These are phyloP conservation scores for Himalopsyche phryganea DNA, from an alignment of 1,140 invertebrate species.

Conservation along the genomic window DNA sequence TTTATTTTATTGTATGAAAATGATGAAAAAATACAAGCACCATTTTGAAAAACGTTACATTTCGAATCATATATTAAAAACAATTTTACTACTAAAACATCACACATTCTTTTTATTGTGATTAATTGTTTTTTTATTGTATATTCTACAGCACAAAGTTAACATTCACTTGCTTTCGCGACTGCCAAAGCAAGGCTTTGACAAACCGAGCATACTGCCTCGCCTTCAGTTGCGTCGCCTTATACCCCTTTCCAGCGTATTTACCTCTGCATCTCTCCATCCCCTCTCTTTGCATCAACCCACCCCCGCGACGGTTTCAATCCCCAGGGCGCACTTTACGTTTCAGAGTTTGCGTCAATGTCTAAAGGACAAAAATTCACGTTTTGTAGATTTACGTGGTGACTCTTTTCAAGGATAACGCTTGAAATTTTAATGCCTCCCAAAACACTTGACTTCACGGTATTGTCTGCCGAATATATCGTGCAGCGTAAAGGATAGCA, in stretches of 20 bases:
- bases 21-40: too few species aligned
- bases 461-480: neutral
- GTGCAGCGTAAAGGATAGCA: neutral
- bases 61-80: too few species aligned
- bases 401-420: conserved; percentile 3
- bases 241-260: neutral
- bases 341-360: conserved; percentile 2
- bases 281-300: neutral
- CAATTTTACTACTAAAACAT: too few species aligned
- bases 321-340: conserved; percentile 9
- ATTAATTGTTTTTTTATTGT: too few species aligned
- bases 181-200: conserved; percentile 30
- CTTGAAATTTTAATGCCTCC: neutral
- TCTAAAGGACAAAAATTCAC: conserved; percentile 1
- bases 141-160: too few species aligned
- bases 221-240: neutral
- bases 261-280: conserved; percentile 4
- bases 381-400: conserved; percentile 3
- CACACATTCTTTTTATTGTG: too few species aligned
- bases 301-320: neutral
- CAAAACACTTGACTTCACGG: neutral
- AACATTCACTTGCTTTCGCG: conserved; percentile 5
- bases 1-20: too few species aligned
- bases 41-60: too few species aligned
- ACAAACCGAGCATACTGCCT: conserved; percentile 30